Conservation (phyloP, 2,888 invertebrate species). For the Ectemnius continuus region DNA sequence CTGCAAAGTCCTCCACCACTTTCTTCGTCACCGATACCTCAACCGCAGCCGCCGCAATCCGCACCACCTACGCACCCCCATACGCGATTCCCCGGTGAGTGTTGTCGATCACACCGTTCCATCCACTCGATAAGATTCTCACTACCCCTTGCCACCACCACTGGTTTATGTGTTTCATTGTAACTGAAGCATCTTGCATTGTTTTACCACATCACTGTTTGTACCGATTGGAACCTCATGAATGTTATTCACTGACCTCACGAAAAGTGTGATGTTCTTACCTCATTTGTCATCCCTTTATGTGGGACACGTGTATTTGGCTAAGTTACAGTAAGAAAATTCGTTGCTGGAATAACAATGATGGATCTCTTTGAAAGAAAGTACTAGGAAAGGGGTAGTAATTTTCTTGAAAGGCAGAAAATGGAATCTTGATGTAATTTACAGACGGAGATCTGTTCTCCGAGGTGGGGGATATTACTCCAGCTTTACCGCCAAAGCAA, state of each 20-base stretch:
- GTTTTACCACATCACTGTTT: too few species aligned
- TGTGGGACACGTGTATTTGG: too few species aligned
- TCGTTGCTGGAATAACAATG: too few species aligned
- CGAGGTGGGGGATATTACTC: conserved; percentile 88
- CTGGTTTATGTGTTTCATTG: background rate
- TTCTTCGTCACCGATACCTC: conserved; percentile 72
- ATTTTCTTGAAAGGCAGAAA: too few species aligned
- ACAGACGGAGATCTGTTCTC: conserved; percentile 87
- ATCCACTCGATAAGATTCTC: conserved; percentile 19
- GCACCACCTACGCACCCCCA: conserved; percentile 70
- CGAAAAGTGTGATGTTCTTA: background rate
- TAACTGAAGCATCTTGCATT: too few species aligned
- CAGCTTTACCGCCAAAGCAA: conserved; percentile 83
- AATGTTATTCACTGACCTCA: background rate
- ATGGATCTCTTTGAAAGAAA: too few species aligned
- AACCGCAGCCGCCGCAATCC: conserved; percentile 71
- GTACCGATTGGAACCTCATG: too few species aligned
- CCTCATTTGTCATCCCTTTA: too few species aligned
- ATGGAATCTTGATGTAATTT: background rate
- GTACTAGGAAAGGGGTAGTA: too few species aligned
- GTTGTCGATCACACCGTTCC: background rate
- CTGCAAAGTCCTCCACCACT: conserved; percentile 84
- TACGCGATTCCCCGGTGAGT: conserved; percentile 79
- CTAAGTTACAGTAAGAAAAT: too few species aligned
- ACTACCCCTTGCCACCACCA: background rate